A percentile compares a stretch with the other conserved stretches of the same genome.
These are phyloP conservation scores for Drosophila hydei DNA, from an alignment of 1,140 invertebrate species.

Conservation along the genomic window DNA sequence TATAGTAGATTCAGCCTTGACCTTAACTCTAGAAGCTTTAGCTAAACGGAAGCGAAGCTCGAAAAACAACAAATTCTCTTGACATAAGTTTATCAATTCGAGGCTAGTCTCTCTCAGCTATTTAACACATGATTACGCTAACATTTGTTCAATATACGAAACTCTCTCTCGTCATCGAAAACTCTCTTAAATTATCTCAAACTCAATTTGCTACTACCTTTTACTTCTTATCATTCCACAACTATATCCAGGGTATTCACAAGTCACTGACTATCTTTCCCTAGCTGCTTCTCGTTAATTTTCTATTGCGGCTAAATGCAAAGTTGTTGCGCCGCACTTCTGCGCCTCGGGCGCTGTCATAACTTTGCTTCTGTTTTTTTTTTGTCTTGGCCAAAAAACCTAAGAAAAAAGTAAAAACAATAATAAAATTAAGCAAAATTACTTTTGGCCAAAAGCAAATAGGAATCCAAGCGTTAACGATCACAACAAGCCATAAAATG, in stretches of 20 bases:
- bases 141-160: too few species aligned
- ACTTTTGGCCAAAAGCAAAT: constrained; percentile 31
- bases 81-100: too few species aligned
- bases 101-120: too few species aligned
- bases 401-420: neutral
- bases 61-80: too few species aligned
- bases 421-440: constrained; percentile 16
- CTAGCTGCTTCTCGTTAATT: constrained; percentile 1
- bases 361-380: constrained; percentile 32
- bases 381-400: neutral
- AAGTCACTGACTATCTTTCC: neutral
- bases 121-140: too few species aligned
- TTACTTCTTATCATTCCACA: too few species aligned
- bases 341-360: constrained; percentile 35
- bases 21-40: too few species aligned
- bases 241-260: neutral
- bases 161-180: too few species aligned
- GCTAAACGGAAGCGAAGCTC: too few species aligned
- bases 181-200: too few species aligned
- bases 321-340: constrained; percentile 45
- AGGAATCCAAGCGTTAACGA: constrained; percentile 33
- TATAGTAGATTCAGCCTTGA: too few species aligned
- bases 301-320: constrained; percentile 42
- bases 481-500: constrained; percentile 39
- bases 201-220: too few species aligned